Conservation (phyloP, 2,797 vertebrate species). For the Lophius americanus region DNA sequence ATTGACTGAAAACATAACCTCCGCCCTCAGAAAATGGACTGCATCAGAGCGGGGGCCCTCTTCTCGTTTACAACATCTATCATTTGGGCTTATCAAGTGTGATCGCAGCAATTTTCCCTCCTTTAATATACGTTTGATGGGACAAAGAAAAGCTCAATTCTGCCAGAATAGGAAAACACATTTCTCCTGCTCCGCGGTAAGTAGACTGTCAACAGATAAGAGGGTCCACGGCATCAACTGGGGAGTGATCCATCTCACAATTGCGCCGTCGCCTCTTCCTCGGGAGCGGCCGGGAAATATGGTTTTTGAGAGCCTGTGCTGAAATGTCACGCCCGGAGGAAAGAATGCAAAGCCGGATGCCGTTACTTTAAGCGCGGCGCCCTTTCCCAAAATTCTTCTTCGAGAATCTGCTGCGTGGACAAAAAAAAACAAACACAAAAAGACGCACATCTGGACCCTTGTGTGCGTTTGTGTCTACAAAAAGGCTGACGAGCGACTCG, state of each 20-base stretch:
- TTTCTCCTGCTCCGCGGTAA: conserved; percentile 83
- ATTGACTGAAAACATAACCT: conserved; percentile 58
- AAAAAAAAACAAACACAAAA: conserved; percentile 5
- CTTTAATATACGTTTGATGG: conserved; percentile 82
- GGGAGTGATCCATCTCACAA: conserved; percentile 80
- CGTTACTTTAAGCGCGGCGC: neutral
- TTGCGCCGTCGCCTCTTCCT: conserved; percentile 82
- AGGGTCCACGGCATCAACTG: conserved; percentile 79
- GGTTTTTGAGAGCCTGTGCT: conserved; percentile 87
- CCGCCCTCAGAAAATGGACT: conserved; percentile 64
- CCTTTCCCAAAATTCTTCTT: neutral
- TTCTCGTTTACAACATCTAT: conserved; percentile 79
- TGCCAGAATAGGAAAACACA: conserved; percentile 83
- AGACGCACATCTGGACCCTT: conserved; percentile 37
- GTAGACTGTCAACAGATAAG: conserved; percentile 87
- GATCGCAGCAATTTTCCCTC: conserved; percentile 79
- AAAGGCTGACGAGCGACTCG: conserved; percentile 44
- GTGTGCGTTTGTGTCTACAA: conserved; percentile 42
- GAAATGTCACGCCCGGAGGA: conserved; percentile 82
- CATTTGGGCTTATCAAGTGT: conserved; percentile 81
- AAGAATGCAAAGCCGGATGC: conserved; percentile 49
- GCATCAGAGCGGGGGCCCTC: conserved; percentile 77
- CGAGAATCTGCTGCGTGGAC: neutral
- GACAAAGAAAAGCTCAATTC: conserved; percentile 82
- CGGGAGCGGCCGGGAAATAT: conserved; percentile 89